phyloP scores from a whole-genome alignment of 2,113 vertebrate genomes.

The Nicator chloris region DNA sequence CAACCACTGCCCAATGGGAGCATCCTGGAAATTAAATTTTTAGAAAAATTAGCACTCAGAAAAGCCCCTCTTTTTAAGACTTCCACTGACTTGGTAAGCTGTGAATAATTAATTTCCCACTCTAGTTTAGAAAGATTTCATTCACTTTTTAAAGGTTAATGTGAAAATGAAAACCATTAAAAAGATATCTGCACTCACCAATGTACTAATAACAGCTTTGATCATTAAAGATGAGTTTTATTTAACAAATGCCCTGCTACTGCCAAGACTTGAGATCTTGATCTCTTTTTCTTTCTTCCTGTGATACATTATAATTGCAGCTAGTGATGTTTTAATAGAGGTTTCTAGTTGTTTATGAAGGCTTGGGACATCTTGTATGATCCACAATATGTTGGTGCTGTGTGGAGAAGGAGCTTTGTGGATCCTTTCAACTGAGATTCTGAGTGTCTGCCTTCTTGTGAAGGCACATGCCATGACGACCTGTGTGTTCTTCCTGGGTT shows the following conservation, averaged over 20 bases:
- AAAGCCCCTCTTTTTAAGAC: not conserved
- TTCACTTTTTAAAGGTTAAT: constrained; percentile 17
- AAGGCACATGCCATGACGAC: not conserved
- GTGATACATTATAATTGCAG: not conserved
- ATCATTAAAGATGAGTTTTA: constrained; percentile 28
- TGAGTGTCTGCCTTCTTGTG: not conserved
- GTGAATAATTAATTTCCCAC: not conserved
- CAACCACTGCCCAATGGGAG: not conserved
- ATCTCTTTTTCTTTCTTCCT: constrained; percentile 13
- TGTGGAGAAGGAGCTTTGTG: not conserved
- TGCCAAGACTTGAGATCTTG: not conserved
- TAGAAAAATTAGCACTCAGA: not conserved
- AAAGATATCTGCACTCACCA: constrained; percentile 4
- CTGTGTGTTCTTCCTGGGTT: not conserved
- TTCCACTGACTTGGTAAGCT: not conserved
- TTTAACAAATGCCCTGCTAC: constrained; percentile 38
- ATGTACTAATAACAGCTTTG: constrained; percentile 35
- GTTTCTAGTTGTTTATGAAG: not conserved
- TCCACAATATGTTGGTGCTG: not conserved
- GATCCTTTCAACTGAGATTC: not conserved
- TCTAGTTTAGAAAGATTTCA: constrained; percentile 9
- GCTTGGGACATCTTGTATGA: not conserved
- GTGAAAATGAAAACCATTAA: constrained; percentile 25
- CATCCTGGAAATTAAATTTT: not conserved
- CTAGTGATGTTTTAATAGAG: not conserved